These are phyloP conservation scores for Tigriopus japonicus DNA, from an alignment of 1,140 invertebrate species.

Conservation along the genomic window DNA sequence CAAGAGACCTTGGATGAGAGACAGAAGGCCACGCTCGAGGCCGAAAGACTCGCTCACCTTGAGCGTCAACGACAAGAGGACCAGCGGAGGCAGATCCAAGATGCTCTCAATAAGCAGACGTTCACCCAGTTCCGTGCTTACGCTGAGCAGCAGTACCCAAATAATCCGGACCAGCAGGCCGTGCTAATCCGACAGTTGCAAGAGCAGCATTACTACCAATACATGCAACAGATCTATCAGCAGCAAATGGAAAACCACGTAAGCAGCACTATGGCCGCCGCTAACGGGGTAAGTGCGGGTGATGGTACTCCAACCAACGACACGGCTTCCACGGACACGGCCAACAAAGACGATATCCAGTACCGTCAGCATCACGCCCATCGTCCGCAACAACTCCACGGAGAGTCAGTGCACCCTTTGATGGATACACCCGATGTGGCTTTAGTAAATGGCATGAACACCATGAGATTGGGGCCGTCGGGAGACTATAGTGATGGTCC, in stretches of 20 bases:
- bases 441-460: neutral
- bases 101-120: constrained; percentile 89
- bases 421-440: neutral
- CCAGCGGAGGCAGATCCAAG: constrained; percentile 47
- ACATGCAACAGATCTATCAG: constrained; percentile 67
- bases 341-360: neutral
- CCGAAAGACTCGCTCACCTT: neutral
- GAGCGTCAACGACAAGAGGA: constrained; percentile 30
- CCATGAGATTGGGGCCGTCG: too few relatives aligned
- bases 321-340: neutral
- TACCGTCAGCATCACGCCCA: constrained; percentile 9
- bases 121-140: constrained; percentile 82
- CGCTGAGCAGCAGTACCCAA: constrained; percentile 86
- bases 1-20: too few relatives aligned
- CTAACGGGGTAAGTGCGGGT: neutral
- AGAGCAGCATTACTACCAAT: constrained; percentile 94
- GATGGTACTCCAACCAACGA: neutral
- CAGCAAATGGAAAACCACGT: constrained; percentile 28
- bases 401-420: neutral
- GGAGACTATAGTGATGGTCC: constrained; percentile 14
- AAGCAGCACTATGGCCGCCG: neutral
- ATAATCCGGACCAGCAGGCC: constrained; percentile 78
- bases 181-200: constrained; percentile 77
- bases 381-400: neutral
- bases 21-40: neutral